These are phyloP conservation scores for Urocyon cinereoargenteus DNA, from an alignment of 2,797 vertebrate species.

Conservation along the genomic window DNA sequence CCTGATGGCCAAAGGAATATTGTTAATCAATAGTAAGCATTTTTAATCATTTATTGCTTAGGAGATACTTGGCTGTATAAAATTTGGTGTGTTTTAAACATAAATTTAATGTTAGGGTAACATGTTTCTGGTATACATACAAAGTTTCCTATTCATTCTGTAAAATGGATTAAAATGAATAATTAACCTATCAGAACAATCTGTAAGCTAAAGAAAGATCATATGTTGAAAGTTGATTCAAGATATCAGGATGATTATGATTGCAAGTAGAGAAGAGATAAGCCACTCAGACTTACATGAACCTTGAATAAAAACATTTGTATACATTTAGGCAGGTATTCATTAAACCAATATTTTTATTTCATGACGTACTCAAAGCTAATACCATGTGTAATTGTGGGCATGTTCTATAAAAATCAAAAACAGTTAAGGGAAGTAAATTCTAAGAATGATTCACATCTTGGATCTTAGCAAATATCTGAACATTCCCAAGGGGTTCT, in stretches of 20 bases:
- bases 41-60: neutral
- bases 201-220: neutral
- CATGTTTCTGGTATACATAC: neutral
- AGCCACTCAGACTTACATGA: neutral
- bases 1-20: neutral
- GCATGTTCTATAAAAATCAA: neutral
- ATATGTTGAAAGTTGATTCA: neutral
- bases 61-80: neutral
- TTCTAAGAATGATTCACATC: neutral
- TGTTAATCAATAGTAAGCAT: neutral
- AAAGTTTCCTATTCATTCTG: neutral
- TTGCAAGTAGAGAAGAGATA: neutral
- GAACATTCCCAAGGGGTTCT: neutral
- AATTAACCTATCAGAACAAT: neutral
- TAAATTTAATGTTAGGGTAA: neutral
- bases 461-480: neutral
- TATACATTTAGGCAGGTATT: neutral
- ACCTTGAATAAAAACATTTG: neutral
- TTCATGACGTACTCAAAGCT: neutral
- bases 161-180: neutral
- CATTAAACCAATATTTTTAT: neutral
- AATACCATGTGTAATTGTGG: neutral
- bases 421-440: neutral
- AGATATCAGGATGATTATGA: neutral
- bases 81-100: neutral